These are phyloP conservation scores for Tetraodon nigroviridis DNA, from an alignment of 2,113 vertebrate genomes.

Conservation along the genomic window DNA sequence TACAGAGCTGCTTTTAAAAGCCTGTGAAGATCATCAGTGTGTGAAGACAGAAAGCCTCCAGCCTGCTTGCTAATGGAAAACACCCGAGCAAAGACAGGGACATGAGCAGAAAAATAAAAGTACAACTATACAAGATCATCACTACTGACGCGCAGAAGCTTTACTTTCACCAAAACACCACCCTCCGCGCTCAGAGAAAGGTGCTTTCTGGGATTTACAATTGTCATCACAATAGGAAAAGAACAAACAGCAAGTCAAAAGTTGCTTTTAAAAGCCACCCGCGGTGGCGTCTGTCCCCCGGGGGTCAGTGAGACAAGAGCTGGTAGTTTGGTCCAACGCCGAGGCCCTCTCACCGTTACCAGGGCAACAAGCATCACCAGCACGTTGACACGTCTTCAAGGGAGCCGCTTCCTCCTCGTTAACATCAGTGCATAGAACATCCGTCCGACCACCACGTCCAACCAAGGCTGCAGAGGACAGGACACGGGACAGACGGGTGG, in stretches of 20 bases:
- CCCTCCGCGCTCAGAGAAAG: slow-evolving; percentile 17
- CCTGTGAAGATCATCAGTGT: slow-evolving; percentile 69
- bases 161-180: slow-evolving; percentile 58
- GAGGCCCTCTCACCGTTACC: no score
- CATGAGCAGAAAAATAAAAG: slow-evolving; percentile 49
- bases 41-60: slow-evolving; percentile 81
- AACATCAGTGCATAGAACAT: slow-evolving; percentile 46
- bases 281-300: no score
- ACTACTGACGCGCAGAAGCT: slow-evolving; percentile 66
- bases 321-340: background rate
- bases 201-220: slow-evolving; percentile 48
- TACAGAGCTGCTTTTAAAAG: slow-evolving; percentile 81
- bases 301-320: slow-evolving; percentile 8
- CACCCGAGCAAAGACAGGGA: slow-evolving; percentile 26
- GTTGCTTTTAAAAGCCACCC: no score
- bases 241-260: background rate
- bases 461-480: no score
- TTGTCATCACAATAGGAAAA: slow-evolving; percentile 61
- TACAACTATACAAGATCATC: slow-evolving; percentile 60
- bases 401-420: no score
- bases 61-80: slow-evolving; percentile 81
- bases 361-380: no score
- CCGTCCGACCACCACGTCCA: background rate
- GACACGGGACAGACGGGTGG: no score
- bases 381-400: no score